Evolutionary conservation across 2,113 vertebrate species (phyloP).

Genomic region (Psophia crepitans): DNA sequence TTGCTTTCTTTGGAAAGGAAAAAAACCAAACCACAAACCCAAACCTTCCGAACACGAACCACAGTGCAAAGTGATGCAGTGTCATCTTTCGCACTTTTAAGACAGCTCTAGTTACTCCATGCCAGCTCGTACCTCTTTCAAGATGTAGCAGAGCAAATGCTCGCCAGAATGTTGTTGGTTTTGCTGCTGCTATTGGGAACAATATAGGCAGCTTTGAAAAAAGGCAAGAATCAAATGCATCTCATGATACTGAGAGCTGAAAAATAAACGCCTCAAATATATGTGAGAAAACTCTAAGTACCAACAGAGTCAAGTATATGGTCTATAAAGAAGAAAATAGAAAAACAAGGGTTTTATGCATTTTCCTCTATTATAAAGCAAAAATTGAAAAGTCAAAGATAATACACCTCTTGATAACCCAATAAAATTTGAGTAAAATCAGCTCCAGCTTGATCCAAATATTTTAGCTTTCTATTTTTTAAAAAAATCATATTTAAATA

Average conservation of each 20-base stretch:
- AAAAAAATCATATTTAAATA: background rate
- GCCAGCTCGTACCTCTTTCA: background rate
- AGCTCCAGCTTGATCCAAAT: background rate
- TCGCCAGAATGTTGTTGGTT: background rate
- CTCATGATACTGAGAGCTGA: background rate
- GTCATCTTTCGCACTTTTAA: constrained; percentile 37
- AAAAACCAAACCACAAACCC: background rate
- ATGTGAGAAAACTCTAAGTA: background rate
- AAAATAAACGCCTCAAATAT: background rate
- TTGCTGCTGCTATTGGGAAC: background rate
- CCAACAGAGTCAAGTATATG: background rate
- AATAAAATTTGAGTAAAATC: background rate
- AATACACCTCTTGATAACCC: background rate
- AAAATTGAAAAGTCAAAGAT: background rate
- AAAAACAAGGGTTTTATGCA: background rate
- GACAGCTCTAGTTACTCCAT: background rate
- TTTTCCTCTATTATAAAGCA: background rate
- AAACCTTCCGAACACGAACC: background rate
- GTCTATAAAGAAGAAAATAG: background rate
- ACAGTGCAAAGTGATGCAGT: constrained; percentile 26
- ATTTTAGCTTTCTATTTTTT: background rate
- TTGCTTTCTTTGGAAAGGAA: background rate
- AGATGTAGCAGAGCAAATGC: background rate
- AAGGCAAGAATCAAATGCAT: background rate
- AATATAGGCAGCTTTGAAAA: background rate